Evolutionary conservation across 23 tunicate genomes (phyloP), one percentile per base, ranked within the genome.

Genomic region (Trididemnum nubilum): DNA sequence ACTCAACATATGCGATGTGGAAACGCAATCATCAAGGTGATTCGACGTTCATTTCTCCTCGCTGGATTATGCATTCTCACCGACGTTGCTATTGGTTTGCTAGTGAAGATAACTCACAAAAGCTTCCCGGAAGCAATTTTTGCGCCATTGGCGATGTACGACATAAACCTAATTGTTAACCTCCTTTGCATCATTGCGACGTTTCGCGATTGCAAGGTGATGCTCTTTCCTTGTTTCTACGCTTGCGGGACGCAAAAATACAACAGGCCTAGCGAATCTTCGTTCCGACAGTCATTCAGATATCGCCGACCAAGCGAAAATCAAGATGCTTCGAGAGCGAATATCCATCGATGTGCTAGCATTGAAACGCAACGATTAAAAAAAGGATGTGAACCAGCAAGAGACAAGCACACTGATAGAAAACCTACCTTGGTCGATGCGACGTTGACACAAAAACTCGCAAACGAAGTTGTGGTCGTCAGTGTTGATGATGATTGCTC

Each of bases 221-320:
- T 91, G 97, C 87, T 91, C 24, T 91, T 91, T 67, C 97, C 97
- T 22, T 91, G 90, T 81, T 76, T 85, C 40, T 91, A 91, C 50
- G 54, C 52, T 31, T 61, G 4, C 29, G 26, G 26, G 4, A 7
- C 29, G 25, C 25, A 22, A 12, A 61, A 25, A 61, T 4, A 61
- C 5, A 12, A 21, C 26, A 12, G 25, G 5, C 54, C 15, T 5
- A 15, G 26, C 21, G 4, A 5, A 25, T 12, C 5, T 12, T 61
- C 67, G 15, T 61, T 61, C n/a, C 67, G n/a, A 61, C 21, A 25
- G 26, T 61, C 67, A 4, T 12, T 44, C 9, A 44, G 54, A 44
- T 7, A 44, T 7, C 54, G 15, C 9, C 9, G 54, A 9, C 9
- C 15, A 15, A 9, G 54, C 54, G 54, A 44, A 44, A 44, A 44